Conservation (phyloP, 2,888 invertebrate species). For the Mesorhabditis belari region DNA sequence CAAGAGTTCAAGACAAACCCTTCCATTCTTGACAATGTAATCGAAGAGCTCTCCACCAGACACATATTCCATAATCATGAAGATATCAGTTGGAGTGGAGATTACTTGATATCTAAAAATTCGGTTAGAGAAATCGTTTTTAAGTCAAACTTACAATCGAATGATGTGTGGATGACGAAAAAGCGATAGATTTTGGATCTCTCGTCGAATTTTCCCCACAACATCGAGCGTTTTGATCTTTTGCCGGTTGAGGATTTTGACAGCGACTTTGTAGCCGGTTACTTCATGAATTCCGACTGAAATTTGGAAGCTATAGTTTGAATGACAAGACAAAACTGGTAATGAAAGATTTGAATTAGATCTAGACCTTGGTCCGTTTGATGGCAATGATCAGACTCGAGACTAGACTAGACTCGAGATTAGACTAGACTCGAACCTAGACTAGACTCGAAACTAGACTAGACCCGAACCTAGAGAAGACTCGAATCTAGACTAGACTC, state of each 20-base stretch:
- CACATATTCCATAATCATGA: conserved; percentile 99
- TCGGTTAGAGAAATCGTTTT: not conserved
- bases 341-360: no score
- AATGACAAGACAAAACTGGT: not conserved
- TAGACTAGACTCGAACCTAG: no score
- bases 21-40: conserved; percentile 96
- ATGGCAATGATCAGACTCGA: not conserved
- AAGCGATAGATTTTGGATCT: conserved; percentile 94
- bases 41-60: conserved; percentile 97
- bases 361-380: conserved; percentile 4
- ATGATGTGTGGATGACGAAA: conserved; percentile 99
- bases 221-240: conserved; percentile 98
- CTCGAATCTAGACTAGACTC: no score
- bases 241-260: conserved; percentile 92
- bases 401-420: no score
- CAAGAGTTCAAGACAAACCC: conserved; percentile 57
- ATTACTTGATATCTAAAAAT: conserved; percentile 72
- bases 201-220: conserved; percentile 91
- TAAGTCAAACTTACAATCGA: conserved; percentile 67
- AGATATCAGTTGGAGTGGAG: conserved; percentile 98
- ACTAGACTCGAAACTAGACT: no score
- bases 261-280: conserved; percentile 94
- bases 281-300: conserved; percentile 88
- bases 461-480: no score
- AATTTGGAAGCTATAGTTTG: conserved; percentile 31